Evolutionary conservation across 2,113 vertebrate species (phyloP), one percentile per base, ranked within the genome.

Genomic region (Gorsachius goisagi): DNA sequence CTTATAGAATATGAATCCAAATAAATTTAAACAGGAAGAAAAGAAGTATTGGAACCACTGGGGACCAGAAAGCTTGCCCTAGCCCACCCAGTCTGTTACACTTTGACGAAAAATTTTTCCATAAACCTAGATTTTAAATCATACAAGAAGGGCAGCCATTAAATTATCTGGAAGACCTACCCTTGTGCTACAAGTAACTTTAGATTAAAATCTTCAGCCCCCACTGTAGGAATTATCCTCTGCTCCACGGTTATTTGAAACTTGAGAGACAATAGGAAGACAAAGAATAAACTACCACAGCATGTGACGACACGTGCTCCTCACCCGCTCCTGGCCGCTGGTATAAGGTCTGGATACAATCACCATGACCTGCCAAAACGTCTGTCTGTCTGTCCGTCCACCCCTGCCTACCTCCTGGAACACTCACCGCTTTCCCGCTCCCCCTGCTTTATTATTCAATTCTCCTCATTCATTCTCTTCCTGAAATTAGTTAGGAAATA

Each of bases 401-500:
- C 76, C 73, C 71, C 71, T 77, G 44, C 45, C 2, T 26, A 41
- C 19, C n/a, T 60, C 35, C 77, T 52, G 56, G 37, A 45, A 17
- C 27, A 58, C n/a, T 13, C 19, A 10, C 4, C 18, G 14, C 58
- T 62, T 88, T 53, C 63, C 56, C 66, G 5, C 9, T 41, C 17
- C 72, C 41, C 58, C 47, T 63, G n/a, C 30, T 82, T 76, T 58
- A 8, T 69, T 80, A 18, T 88, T 95, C 95, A 73, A 3, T 85
- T 87, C 85, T 81, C 8, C 53, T 90, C 85, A 44, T 95, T 95
- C 55, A 33, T 53, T 96, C 69, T 85, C 67, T 97, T 95, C 82
- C 89, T 55, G 28, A 96, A 93, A 93, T 79, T 66, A 79, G 28
- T 81, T 96, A 95, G 77, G 84, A 95, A 97, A 95, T 93, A 93